A percentile compares a stretch with the other conserved stretches of the same genome.
phyloP scores from a whole-genome alignment of 2,888 invertebrate genomes.

The Mongoloraphidia duomilia region DNA sequence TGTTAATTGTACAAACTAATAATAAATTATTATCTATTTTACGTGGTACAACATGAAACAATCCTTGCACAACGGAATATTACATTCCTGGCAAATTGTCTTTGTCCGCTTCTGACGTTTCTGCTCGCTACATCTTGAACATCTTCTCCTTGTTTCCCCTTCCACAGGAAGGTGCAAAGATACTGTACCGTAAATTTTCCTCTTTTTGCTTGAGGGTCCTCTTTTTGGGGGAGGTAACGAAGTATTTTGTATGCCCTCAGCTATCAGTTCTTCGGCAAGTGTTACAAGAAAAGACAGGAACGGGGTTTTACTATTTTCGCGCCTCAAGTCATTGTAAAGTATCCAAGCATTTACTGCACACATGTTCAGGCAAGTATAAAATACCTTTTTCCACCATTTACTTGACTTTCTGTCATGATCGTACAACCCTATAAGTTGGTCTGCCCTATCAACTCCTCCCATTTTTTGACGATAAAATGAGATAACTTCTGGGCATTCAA shows the following conservation, averaged over 20 bases:
- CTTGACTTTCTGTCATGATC: constrained; percentile 9
- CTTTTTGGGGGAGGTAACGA: background rate
- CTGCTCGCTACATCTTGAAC: background rate
- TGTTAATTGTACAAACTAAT: too few species aligned
- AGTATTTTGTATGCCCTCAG: constrained; percentile 1
- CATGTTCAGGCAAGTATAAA: constrained; percentile 3
- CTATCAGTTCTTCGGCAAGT: constrained; percentile 9
- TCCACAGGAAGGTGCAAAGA: background rate
- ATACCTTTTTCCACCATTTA: constrained; percentile 7
- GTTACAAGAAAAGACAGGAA: constrained; percentile 7
- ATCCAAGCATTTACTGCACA: constrained; percentile 5
- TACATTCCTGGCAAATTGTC: background rate
- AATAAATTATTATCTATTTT: constrained; percentile 1
- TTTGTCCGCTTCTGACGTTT: constrained; percentile 2
- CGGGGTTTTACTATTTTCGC: constrained; percentile 4
- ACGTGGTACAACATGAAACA: constrained; percentile 8
- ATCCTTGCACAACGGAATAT: constrained; percentile 7
- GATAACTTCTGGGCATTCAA: constrained; percentile 8
- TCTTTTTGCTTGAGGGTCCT: constrained; percentile 1
- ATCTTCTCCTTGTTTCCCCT: too few species aligned
- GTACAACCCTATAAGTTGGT: constrained; percentile 10
- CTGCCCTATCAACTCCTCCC: constrained; percentile 10
- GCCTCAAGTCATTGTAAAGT: constrained; percentile 4
- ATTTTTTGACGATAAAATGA: constrained; percentile 7
- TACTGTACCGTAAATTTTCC: background rate